Base-by-base conservation (phyloP, 2,888 invertebrate genomes). In the Petrolisthes manimaculis region DNA sequence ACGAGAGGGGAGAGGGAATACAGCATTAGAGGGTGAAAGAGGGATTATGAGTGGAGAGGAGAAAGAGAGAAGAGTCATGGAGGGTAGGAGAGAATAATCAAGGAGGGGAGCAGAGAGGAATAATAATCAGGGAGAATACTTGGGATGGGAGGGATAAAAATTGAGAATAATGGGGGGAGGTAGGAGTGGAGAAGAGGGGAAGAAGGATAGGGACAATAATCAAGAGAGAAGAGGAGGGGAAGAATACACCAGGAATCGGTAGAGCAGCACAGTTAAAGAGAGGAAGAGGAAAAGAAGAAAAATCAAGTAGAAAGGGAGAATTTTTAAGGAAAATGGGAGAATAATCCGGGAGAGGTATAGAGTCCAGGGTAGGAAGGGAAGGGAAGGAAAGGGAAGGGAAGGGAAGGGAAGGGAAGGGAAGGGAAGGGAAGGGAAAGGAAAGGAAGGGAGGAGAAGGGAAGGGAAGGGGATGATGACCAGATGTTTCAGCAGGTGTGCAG, bases 191-290 rank as follows among this genome's bases (percentile, higher is more conserved):
- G 24, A 61, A 18, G 82, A 83, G 82, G 61, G 82, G 14, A 61
- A 51, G 82, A 69, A 53, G 69, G 83, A 69, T 51, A 53, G 83
- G 55, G 71, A 61, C 1, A 61, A 61, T 61, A 61, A 61, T 61
- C 9, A 18, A 3, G 61, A 61, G 61, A 61, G 61, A 3, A 61
- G 18, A 61, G 61, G 61, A 61, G 18, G 61, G 61, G 61, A 61
- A 61, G 18, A 18, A 18, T 12, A 61, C 61, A 61, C 1, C 12
- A 18, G 3, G 61, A 18, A 61, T 18, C 12, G 61, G 61, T 9
- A 61, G 61, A 18, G 61, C 9, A 61, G 18, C 12, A 61, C 3
- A 37, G 37, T 37, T 37, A 37, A 37, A 37, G 61, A 61, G 9
- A 3, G 9, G 18, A 18, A 61, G 61, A 61, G 18, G 61, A 18